Evolutionary conservation across 2,113 vertebrate genomes (phyloP).

Genomic region (Pica pica): DNA sequence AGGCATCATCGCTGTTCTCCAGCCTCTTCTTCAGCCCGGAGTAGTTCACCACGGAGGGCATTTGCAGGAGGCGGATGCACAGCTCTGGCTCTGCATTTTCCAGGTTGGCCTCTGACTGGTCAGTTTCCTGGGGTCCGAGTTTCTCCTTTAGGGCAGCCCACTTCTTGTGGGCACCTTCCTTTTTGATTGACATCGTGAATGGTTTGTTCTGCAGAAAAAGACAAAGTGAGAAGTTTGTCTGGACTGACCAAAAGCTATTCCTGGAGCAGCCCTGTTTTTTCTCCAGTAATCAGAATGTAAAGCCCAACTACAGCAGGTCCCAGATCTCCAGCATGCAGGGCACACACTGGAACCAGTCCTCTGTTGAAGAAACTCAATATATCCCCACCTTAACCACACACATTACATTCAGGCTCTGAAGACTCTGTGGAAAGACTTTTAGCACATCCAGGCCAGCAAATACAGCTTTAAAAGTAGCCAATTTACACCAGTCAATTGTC

Average conservation of each 20-base stretch:
- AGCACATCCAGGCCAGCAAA: not conserved
- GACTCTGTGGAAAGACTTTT: not conserved
- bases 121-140: constrained; percentile 84
- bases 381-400: not conserved
- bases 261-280: not conserved
- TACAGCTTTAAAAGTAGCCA: not conserved
- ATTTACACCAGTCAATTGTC: constrained; percentile 6
- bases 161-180: constrained; percentile 83
- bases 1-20: constrained; percentile 86
- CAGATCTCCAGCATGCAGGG: not conserved
- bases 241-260: not conserved
- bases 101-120: constrained; percentile 90
- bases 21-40: constrained; percentile 90
- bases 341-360: not conserved
- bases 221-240: not conserved
- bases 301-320: not conserved
- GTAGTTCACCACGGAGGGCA: constrained; percentile 95
- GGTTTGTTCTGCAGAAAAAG: constrained; percentile 16
- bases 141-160: constrained; percentile 87
- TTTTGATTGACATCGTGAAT: constrained; percentile 79
- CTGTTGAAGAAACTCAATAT: not conserved
- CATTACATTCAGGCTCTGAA: not conserved
- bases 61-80: constrained; percentile 93
- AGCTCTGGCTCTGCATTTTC: constrained; percentile 93
- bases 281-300: not conserved